Evolutionary conservation across 2,797 vertebrate species (phyloP), one percentile per base, ranked within the genome.

Genomic region (Toxotes lorentzi): DNA sequence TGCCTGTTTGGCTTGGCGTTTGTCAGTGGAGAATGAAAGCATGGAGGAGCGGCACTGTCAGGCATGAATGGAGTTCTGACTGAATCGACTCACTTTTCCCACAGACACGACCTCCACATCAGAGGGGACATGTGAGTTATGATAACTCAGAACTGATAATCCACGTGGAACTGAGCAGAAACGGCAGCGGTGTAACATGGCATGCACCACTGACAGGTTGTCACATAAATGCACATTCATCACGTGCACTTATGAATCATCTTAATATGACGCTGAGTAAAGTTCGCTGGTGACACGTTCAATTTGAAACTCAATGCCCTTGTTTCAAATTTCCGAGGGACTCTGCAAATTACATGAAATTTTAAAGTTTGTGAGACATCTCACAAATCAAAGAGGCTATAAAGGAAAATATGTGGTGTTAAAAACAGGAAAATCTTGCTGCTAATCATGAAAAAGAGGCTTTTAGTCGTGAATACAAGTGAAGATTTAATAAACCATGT

Each of bases 1-100:
- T 78, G 87, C 87, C 86, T 94, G 92, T 94, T 95, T 94, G 86
- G 61, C 47, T 94, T 94, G 94, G 92, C 93, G 35, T 79, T 38
- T 59, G 48, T 1, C 23, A 86, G 68, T 41, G 83, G 75, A 65
- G 86, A 86, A 50, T 34, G 71, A 83, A 66, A 89, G 85, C 73
- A 34, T 59, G 75, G 86, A 54, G 70, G 40, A 41, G 79, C 78
- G n/a, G 79, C 61, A 14, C 64, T 34, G 86, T 90, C 63, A 48
- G 77, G 86, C 88, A 81, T 86, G 89, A 86, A 81, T 76, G 86
- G 88, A 89, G 85, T 38, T 86, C 87, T 77, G 91, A 90, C 81
- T 27, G 40, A 77, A 71, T 58, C 70, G 74, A 84, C 78, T 71
- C 79, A 79, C 75, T 89, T 81, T 86, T 83, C 85, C 89, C 87